Base-by-base conservation (phyloP, 2,888 invertebrate genomes). In the Nesidiocoris tenuis region DNA sequence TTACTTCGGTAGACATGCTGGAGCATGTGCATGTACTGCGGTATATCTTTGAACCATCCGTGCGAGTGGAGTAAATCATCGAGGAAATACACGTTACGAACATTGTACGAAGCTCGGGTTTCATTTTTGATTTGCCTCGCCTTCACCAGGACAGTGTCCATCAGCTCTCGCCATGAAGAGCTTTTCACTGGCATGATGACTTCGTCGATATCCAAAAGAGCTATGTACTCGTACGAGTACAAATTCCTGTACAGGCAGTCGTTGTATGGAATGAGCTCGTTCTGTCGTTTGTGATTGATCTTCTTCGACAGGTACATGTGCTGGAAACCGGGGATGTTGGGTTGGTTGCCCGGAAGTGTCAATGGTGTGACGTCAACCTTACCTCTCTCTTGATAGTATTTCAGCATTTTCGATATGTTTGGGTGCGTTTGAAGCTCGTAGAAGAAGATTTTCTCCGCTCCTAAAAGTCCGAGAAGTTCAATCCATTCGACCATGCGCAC, bases 261-360 rank as follows among this genome's bases (percentile, higher is more conserved):
- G 84, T 97, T 97, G 86, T 97, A 97, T 12, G 96, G 96, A 81
- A 97, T 94, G 77, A 97, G 87, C 85, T 97, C 97, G 85, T 96
- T 95, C 84, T 96, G 94, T 16, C 96, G 87, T 84, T 97, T 97
- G 85, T 96, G 93, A 82, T 94, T 95, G 25, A 94, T 91, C 84
- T 95, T 96, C 83, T 93, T 93, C 76, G 92, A 92, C 68, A 96
- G 87, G 83, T 94, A 96, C 85, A 94, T 87, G 84, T 95, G 94
- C 83, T 94, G 94, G 81, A 95, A 90, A 0, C 91, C 91, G 0
- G 95, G 94, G 56, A 93, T 89, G 84, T 96, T 96, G 0, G 96
- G 96, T 82, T 94, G 93, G 0, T 93, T 93, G 9, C 95, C 95
- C 0, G 96, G 94, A 78, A 96, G 85, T 2, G 93, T 93, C 56